phyloP scores from a whole-genome alignment of 1,140 invertebrate species.

The Ostrea denselamellosa region DNA sequence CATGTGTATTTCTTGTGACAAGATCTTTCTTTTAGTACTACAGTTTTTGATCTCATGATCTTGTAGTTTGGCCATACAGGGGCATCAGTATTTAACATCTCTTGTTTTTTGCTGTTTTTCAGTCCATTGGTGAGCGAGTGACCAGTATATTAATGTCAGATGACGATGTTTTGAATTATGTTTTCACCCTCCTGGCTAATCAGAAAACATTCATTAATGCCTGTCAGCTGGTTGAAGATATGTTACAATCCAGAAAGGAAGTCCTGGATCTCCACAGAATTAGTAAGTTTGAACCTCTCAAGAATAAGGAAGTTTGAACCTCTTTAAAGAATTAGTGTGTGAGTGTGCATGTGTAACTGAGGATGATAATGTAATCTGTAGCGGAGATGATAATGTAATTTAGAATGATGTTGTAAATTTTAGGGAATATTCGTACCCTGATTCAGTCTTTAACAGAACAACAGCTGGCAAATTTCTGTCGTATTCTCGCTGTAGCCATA shows the following conservation, averaged over 20 bases:
- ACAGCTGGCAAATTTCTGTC: slow-evolving; percentile 77
- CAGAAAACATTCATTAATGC: slow-evolving; percentile 58
- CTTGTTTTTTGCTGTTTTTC: slow-evolving; percentile 24
- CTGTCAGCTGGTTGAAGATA: slow-evolving; percentile 76
- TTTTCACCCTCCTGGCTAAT: slow-evolving; percentile 52
- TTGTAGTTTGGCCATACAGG: too few relatives aligned
- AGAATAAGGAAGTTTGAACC: not conserved
- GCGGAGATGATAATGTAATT: too few relatives aligned
- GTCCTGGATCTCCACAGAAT: slow-evolving; percentile 75
- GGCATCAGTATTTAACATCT: too few relatives aligned
- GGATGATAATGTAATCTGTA: too few relatives aligned
- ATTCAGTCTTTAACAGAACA: slow-evolving; percentile 73
- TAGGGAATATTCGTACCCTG: slow-evolving; percentile 74
- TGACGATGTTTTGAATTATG: slow-evolving; percentile 76
- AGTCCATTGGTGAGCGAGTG: slow-evolving; percentile 72
- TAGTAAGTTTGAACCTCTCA: slow-evolving; percentile 61
- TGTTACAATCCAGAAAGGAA: slow-evolving; percentile 72
- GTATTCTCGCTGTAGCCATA: slow-evolving; percentile 77
- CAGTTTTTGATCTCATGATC: too few relatives aligned
- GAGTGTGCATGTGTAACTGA: too few relatives aligned
- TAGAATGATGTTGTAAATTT: slow-evolving; percentile 44
- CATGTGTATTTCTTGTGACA: too few relatives aligned
- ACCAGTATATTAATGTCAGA: slow-evolving; percentile 66
- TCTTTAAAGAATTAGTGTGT: not conserved
- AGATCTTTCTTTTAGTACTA: too few relatives aligned